Evolutionary conservation across 2,888 invertebrate species (phyloP).

Genomic region (Argyresthia goedartella): DNA sequence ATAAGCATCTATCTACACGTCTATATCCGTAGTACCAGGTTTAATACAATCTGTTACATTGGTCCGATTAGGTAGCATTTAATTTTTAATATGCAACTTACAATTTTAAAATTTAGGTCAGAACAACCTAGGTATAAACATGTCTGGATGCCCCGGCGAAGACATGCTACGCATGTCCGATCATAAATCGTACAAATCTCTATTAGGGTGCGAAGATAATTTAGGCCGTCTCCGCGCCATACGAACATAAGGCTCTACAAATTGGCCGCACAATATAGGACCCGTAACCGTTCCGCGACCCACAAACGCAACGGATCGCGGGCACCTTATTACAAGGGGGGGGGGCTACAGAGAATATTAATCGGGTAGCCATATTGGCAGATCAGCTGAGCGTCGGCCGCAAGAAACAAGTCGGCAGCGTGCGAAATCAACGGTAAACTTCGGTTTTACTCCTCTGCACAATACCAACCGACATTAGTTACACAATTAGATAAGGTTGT

Average conservation of each 20-base stretch:
- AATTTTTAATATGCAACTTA: not conserved
- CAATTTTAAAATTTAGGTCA: not conserved
- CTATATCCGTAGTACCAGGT: no score
- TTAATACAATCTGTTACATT: conserved; percentile 4
- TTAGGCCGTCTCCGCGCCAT: not conserved
- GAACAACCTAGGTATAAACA: no score
- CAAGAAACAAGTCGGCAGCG: not conserved
- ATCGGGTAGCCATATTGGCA: conserved; percentile 13
- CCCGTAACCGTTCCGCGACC: conserved; percentile 55
- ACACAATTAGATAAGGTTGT: not conserved
- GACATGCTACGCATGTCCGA: no score
- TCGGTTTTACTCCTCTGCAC: not conserved
- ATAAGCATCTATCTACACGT: no score
- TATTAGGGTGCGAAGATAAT: not conserved
- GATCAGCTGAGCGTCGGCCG: conserved; percentile 9
- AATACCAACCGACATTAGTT: not conserved
- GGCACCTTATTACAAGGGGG: conserved; percentile 22
- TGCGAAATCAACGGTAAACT: not conserved
- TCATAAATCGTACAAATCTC: no score
- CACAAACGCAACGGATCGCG: conserved; percentile 36
- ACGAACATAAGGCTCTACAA: no score
- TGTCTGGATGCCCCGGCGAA: no score
- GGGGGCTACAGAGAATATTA: conserved; percentile 39
- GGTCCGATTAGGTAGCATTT: conserved; percentile 4
- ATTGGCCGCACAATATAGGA: no score